Conservation (phyloP, 2,888 invertebrate species). For the Axea sp. region DNA sequence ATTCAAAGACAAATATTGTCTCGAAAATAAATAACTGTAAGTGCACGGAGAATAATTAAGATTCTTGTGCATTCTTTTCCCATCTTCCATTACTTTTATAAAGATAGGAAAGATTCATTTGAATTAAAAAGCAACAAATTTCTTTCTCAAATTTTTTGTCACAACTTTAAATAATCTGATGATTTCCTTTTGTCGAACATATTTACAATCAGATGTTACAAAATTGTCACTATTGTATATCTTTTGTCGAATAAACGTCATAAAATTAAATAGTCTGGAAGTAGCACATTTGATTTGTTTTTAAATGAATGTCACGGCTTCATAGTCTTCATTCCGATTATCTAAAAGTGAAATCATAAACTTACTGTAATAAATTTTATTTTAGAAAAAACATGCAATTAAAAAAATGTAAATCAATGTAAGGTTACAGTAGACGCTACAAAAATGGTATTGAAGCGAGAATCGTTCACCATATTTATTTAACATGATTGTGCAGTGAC, state of each 20-base stretch:
- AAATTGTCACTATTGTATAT: constrained; percentile 17
- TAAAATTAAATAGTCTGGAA: constrained; percentile 65
- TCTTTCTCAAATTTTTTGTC: constrained; percentile 7
- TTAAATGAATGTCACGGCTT: constrained; percentile 70
- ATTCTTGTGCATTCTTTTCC: constrained; percentile 68
- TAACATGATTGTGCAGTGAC: constrained; percentile 75
- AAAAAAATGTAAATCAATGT: constrained; percentile 62
- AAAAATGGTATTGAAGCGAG: constrained; percentile 65
- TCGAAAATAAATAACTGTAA: constrained; percentile 64
- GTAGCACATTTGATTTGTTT: constrained; percentile 62
- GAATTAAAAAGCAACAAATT: constrained; percentile 23
- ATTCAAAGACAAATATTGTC: constrained; percentile 66
- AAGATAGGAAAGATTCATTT: constrained; percentile 23
- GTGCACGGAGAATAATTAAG: constrained; percentile 38
- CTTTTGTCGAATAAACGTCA: constrained; percentile 62
- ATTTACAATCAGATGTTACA: constrained; percentile 46
- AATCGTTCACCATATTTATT: constrained; percentile 70
- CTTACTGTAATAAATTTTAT: not conserved
- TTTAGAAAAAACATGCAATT: not conserved
- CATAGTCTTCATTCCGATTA: constrained; percentile 75
- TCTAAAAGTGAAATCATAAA: constrained; percentile 66
- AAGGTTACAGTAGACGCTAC: constrained; percentile 67
- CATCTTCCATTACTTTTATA: constrained; percentile 68
- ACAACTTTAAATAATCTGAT: not conserved
- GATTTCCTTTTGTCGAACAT: constrained; percentile 32